A percentile compares a stretch with the other conserved stretches of the same genome.
Evolutionary conservation across 2,113 vertebrate species (phyloP).

Genomic region (Turnix velox): DNA sequence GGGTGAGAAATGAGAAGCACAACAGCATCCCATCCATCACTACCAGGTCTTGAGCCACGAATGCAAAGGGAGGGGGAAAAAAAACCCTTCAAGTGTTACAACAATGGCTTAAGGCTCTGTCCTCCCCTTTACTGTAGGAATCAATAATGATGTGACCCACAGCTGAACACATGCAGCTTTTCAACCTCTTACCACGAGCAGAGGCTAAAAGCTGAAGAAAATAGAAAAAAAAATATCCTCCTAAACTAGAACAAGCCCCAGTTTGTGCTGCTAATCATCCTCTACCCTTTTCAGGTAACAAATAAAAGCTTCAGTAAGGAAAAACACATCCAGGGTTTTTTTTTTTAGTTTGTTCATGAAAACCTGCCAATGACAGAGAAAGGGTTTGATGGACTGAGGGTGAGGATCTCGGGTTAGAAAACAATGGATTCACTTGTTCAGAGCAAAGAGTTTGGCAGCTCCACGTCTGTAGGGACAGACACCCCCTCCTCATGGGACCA

Average conservation of each 20-base stretch:
- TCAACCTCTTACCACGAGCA: background rate
- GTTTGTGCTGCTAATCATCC: background rate
- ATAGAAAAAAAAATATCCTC: background rate
- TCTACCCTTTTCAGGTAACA: background rate
- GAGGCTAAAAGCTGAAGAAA: background rate
- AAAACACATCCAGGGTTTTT: constrained; percentile 12
- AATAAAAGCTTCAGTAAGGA: constrained; percentile 24
- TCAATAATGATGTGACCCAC: fast-evolving
- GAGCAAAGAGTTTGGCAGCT: background rate
- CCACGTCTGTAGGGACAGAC: background rate
- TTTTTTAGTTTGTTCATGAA: constrained; percentile 29
- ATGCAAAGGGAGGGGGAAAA: background rate
- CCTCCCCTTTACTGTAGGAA: background rate
- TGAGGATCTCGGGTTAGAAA: background rate
- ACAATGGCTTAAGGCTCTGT: background rate
- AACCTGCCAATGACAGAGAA: constrained; percentile 36
- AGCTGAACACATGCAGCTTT: background rate
- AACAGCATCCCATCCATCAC: background rate
- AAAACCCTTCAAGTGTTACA: background rate
- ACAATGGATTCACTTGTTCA: background rate
- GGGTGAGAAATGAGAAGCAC: background rate
- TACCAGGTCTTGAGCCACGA: background rate
- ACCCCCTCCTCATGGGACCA: background rate
- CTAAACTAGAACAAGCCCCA: background rate
- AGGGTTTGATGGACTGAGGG: background rate